Evolutionary conservation across 2,113 vertebrate genomes (phyloP), one percentile per base, ranked within the genome.

Genomic region (Hydrochoerus hydrochaeris): DNA sequence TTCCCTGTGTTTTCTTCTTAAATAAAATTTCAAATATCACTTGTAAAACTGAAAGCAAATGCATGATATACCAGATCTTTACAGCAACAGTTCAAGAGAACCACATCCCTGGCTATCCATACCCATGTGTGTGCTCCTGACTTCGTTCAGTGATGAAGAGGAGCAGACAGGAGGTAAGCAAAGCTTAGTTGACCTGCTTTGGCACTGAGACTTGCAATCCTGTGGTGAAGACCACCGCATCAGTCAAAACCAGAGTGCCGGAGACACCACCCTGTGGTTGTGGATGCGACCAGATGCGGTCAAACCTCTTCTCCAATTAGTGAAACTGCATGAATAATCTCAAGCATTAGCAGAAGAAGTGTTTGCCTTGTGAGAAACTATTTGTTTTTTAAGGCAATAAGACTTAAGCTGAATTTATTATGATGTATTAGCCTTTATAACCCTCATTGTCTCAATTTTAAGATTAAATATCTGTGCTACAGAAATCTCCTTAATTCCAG

Each of bases 21-120:
- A 73, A 49, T 10, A 52, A 3, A 44, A 73, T 6, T 9, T 44
- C 46, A 35, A 32, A 1, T 60, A 57, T 32, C 28, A 26, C 5
- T 14, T 17, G 9, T 5, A 22, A 12, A 32, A n/a, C 12, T 71
- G 2, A 22, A 14, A 46, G 35, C 62, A 89, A 67, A 12, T 38
- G 12, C 4, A 32, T 30, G 49, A 9, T 26, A 49, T 20, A 4
- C 10, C 14, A 75, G 32, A 38, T 28, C 44, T 16, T 54, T 62
- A 26, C 1, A 62, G 17, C 38, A 73, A 57, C 10, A 9, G 13
- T 24, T 71, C 35, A 62, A 30, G 30, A 84, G 16, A 88, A 52
- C 4, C 9, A 22, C 3, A 7, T 4, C 20, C 41, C 14, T 13
- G 22, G 44, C 2, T 30, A 19, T 28, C 30, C 17, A 19, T 2